phyloP scores from a whole-genome alignment of 2,888 invertebrate genomes.

The Portevinia maculata region DNA sequence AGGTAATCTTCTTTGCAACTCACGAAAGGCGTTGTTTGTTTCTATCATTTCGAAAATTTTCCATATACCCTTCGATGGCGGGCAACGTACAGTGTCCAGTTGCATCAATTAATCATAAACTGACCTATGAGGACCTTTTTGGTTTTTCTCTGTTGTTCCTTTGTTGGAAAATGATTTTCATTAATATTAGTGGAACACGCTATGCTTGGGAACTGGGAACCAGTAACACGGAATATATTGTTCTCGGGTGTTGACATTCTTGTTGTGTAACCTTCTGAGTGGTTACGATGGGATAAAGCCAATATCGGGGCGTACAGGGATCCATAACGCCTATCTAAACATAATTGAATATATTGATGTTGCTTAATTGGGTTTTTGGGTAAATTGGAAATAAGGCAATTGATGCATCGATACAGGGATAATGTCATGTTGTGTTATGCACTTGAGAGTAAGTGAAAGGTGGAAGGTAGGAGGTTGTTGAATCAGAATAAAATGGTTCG shows the following conservation, averaged over 20 bases:
- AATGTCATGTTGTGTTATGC: no score
- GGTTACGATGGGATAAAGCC: slow-evolving; percentile 32
- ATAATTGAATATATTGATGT: no score
- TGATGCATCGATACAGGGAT: not conserved
- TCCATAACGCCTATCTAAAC: no score
- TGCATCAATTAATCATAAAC: slow-evolving; percentile 74
- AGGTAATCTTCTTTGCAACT: slow-evolving; percentile 64
- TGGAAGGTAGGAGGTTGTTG: no score
- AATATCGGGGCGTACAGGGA: slow-evolving; percentile 43
- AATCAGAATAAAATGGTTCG: no score
- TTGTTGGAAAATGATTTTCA: slow-evolving; percentile 62
- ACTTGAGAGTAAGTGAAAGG: no score
- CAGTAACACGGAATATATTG: slow-evolving; percentile 48
- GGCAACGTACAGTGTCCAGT: slow-evolving; percentile 36
- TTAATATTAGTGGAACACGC: slow-evolving; percentile 64
- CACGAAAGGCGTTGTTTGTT: slow-evolving; percentile 61
- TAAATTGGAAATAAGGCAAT: slow-evolving; percentile 15
- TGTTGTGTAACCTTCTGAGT: slow-evolving; percentile 38
- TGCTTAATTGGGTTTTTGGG: no score
- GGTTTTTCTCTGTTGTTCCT: slow-evolving; percentile 45
- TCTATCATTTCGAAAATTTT: slow-evolving; percentile 48
- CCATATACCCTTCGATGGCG: slow-evolving; percentile 26
- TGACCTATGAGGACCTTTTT: slow-evolving; percentile 70
- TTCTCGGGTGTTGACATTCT: slow-evolving; percentile 72
- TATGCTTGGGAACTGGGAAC: slow-evolving; percentile 52